Evolutionary conservation across 2,797 vertebrate genomes (phyloP), one percentile per base, ranked within the genome.

Genomic region (Rhodeus uyekii): DNA sequence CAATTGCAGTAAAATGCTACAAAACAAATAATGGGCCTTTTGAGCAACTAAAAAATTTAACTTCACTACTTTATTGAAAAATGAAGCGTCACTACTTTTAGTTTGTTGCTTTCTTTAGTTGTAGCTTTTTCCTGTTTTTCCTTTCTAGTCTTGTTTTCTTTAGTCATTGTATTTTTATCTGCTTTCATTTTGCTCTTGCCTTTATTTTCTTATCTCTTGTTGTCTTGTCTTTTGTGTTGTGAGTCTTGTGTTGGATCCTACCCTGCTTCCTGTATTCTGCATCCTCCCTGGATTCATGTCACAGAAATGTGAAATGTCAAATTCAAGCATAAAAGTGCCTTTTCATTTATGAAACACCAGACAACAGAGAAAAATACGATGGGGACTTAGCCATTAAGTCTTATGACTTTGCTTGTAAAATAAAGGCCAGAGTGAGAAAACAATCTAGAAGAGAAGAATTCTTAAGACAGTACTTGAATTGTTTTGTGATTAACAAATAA

Each of bases 401-500:
- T 19, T 48, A 34, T 8, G 29, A 34, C 32, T 55, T 36, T 38
- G 13, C 34, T 14, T 38, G 22, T 55, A 53, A 55, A 16, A 38
- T 36, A 38, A 36, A 53, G 12, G 13, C 13, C 55, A 24, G 5
- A 36, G 24, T 29, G 22, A 76, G n/a, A 58, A 76, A 42, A 61
- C 14, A 60, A 18, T 4, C 39, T 60, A 42, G 10, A 44, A 61
- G 8, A 60, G 7, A 61, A 6, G 8, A 27, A 76, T 44, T 61
- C 55, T 16, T 44, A 44, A 58, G 24, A 22, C 32, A 19, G 50
- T 39, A 27, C 8, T 22, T 71, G 3, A 48, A 80, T 73, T 46
- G 13, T 46, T 46, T 36, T 48, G 18, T 38, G 55, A 80, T 73
- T 73, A 73, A 36, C 55, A 73, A 72, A 63, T 27, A 60, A 44